Evolutionary conservation across 2,888 invertebrate genomes (phyloP), one percentile per base, ranked within the genome.

Genomic region (Tridacna gigas): DNA sequence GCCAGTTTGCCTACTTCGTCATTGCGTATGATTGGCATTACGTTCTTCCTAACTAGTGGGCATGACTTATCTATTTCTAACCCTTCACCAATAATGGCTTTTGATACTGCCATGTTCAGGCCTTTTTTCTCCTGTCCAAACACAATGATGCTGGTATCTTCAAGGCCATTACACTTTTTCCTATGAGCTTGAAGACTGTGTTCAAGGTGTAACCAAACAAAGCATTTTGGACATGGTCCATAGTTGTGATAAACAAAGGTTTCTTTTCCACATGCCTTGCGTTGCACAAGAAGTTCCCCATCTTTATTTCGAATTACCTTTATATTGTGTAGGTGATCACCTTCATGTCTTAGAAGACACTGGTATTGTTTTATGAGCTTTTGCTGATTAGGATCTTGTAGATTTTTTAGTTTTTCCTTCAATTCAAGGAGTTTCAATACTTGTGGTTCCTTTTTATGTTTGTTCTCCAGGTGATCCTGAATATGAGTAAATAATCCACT

Each of bases 201-300:
- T 22, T 66, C 26, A 26, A 22, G n/a, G 26, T 26, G n/a, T 25
- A 84, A 22, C 86, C 86, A 86, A 9, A 71, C 79, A 20, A 69
- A 74, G 73, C 86, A 86, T n/a, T 51, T 22, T 60, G 86, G 84
- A 80, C 86, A 86, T 51, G 84, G 86, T 25, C 86, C 86, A 78
- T 78, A 83, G 20, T 51, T 26, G 11, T n/a, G 22, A 4, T 79
- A 18, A 67, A 76, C 76, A 26, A 79, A 61, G 5, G 22, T 20
- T 20, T 37, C 56, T 26, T 67, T 47, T 20, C 22, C 48, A 37
- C 18, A 61, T 65, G 56, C 63, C 26, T 78, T 60, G n/a, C 76
- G 28, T 51, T 63, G 22, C 1, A 84, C 37, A 11, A 84, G 11
- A 3, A 78, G 56, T 51, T 80, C 84, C 18, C 84, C 84, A 18